phyloP scores from a whole-genome alignment of 2,888 invertebrate species.

The Sycophila texana region DNA sequence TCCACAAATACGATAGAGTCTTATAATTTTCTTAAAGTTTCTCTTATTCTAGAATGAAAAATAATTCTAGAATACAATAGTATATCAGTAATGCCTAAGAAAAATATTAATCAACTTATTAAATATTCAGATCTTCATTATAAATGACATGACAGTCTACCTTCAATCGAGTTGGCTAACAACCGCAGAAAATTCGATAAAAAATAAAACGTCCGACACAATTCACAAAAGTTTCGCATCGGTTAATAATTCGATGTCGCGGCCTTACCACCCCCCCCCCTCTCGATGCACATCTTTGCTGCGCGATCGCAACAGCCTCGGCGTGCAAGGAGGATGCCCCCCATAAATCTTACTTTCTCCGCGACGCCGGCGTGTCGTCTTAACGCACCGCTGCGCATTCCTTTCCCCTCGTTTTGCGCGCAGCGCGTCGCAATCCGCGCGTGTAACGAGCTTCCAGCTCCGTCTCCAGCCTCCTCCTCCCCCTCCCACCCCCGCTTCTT shows the following conservation, averaged over 20 bases:
- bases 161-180: background rate
- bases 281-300: too few relatives aligned
- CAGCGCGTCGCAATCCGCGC: slow-evolving; percentile 64
- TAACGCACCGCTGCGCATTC: slow-evolving; percentile 63
- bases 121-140: too few relatives aligned
- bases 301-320: background rate
- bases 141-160: too few relatives aligned
- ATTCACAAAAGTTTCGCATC: background rate
- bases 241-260: slow-evolving; percentile 39
- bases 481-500: background rate
- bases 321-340: slow-evolving; percentile 12
- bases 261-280: background rate
- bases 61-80: too few relatives aligned
- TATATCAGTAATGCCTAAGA: too few relatives aligned
- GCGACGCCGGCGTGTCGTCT: slow-evolving; percentile 33
- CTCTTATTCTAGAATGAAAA: too few relatives aligned
- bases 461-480: background rate
- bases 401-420: slow-evolving; percentile 60
- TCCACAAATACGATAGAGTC: background rate
- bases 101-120: too few relatives aligned
- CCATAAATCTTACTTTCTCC: slow-evolving; percentile 45
- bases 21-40: too few relatives aligned
- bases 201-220: background rate
- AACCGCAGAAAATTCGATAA: background rate
- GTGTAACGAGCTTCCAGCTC: slow-evolving; percentile 64